Conservation (phyloP, 2,888 invertebrate genomes). For the Ametastegia equiseti region DNA sequence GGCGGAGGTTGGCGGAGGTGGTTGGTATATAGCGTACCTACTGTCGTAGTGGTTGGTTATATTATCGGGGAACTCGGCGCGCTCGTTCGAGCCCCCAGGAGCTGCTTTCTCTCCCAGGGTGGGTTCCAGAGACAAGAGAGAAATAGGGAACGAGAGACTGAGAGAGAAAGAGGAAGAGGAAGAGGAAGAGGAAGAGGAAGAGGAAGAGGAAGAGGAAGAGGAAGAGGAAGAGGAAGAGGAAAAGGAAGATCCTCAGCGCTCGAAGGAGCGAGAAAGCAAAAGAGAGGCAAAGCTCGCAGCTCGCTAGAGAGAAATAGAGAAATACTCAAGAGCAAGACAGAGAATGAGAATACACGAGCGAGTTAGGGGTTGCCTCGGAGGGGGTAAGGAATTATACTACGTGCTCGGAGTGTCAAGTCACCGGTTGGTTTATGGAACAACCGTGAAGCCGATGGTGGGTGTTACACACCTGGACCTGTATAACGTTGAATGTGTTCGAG, state of each 20-base stretch:
- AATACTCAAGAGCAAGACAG: constrained; percentile 37
- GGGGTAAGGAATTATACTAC: constrained; percentile 67
- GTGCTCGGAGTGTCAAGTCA: constrained; percentile 66
- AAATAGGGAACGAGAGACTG: background rate
- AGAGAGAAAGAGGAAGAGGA: constrained; percentile 41
- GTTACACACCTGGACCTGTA: background rate
- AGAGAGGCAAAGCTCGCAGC: no score
- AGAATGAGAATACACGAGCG: constrained; percentile 54
- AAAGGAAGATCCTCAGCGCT: no score
- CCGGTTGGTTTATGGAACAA: constrained; percentile 62
- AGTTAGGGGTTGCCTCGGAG: constrained; percentile 50
- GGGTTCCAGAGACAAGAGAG: constrained; percentile 15
- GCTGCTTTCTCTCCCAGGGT: background rate
- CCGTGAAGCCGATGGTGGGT: constrained; percentile 51
- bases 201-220: constrained; percentile 48
- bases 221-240: constrained; percentile 53
- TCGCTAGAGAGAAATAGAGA: no score
- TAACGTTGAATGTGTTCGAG: constrained; percentile 1
- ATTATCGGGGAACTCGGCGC: constrained; percentile 30
- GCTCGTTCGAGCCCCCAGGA: constrained; percentile 13
- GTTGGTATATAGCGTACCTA: background rate
- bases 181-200: constrained; percentile 1
- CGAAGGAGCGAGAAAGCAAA: no score
- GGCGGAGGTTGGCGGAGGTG: background rate
- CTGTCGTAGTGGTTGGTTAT: constrained; percentile 44